Evolutionary conservation across 2,113 vertebrate species (phyloP), one percentile per base, ranked within the genome.

Genomic region (Naja naja): DNA sequence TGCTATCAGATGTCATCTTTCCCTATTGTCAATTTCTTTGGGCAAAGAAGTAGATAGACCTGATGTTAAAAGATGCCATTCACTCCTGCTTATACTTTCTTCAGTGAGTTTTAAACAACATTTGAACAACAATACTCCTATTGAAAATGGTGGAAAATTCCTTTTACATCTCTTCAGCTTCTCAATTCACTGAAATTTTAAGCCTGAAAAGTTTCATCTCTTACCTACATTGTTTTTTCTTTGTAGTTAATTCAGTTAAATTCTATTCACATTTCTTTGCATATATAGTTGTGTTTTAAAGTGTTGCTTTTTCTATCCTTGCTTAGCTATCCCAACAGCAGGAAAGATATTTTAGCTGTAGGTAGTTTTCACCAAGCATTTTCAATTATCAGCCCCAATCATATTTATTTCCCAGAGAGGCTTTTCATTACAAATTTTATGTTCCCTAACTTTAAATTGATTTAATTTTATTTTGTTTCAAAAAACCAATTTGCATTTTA

Each of bases 391-490:
- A 53, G 2, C 88, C 87, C 49, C 90, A 94, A 16, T 89, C 93
- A 94, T 89, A 93, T 53, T 91, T 1, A 85, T 56, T 90, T 94
- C 94, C 58, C 93, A 30, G 88, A 92, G 49, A 93, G 34, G 20
- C 23, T 27, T 18, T 91, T 85, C 92, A 89, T 95, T 90, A 93
- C 69, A 92, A 95, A 92, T 74, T 89, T 45, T 94, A 91, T 94
- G 91, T 93, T 93, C 56, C 85, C 52, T 89, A 85, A 86, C 49
- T 85, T 96, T 94, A 6, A 43, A 94, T 96, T 94, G 56, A 92
- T 93, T 95, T 95, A 94, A 91, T 81, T 95, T 92, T 90, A 56
- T 91, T 91, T 91, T 90, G 39, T 93, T 95, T 81, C 95, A 95
- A 95, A 92, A 64, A 58, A 53, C 93, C 45, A 93, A 45, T 93